These are phyloP conservation scores for Orcinus orca DNA, from an alignment of 2,113 vertebrate genomes.

Conservation along the genomic window DNA sequence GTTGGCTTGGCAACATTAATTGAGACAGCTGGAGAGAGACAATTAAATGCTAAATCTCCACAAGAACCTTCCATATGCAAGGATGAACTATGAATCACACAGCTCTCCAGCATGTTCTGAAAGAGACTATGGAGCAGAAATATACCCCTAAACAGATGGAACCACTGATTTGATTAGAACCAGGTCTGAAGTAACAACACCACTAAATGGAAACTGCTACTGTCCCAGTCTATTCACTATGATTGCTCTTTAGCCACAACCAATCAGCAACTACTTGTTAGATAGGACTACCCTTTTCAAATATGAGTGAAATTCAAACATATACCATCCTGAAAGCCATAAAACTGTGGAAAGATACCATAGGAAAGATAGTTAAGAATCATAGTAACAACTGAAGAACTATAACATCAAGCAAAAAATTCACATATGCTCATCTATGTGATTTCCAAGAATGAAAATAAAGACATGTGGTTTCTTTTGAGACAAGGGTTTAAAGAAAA, in stretches of 20 bases:
- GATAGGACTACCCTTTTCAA: neutral
- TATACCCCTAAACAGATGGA: constrained; percentile 61
- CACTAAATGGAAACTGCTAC: neutral
- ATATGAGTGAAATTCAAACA: neutral
- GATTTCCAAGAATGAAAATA: constrained; percentile 17
- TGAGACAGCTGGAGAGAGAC: constrained; percentile 62
- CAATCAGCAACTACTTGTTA: neutral
- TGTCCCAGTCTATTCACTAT: neutral
- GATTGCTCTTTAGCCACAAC: neutral
- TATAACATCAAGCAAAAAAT: neutral
- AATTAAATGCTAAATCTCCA: constrained; percentile 60
- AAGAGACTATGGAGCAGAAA: constrained; percentile 27
- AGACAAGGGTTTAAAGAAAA: neutral
- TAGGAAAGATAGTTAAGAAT: neutral
- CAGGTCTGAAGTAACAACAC: constrained; percentile 18
- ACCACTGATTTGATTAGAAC: constrained; percentile 59
- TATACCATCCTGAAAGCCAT: neutral
- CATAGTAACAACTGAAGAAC: neutral
- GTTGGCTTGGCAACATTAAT: constrained; percentile 57
- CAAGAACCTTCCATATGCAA: neutral
- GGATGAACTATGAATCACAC: constrained; percentile 31
- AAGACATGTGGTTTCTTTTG: neutral
- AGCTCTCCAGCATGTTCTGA: constrained; percentile 16
- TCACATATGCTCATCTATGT: neutral
- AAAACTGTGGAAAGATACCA: neutral